A percentile compares a stretch with the other conserved stretches of the same genome.
Evolutionary conservation across 2,113 vertebrate species (phyloP).

Genomic region (Gavia stellata): DNA sequence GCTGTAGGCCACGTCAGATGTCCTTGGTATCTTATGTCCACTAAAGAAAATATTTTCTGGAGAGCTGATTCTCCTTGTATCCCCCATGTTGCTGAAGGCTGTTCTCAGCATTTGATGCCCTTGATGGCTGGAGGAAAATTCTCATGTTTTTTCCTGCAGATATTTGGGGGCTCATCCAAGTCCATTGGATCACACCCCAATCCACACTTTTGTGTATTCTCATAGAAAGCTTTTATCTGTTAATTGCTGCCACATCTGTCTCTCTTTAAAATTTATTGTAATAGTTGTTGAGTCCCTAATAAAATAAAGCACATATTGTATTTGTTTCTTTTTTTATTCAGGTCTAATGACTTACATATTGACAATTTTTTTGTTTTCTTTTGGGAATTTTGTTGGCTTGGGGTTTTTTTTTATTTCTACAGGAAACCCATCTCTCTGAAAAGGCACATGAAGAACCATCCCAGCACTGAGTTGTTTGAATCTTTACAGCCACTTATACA

Average conservation of each 20-base stretch:
- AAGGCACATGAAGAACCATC: background rate
- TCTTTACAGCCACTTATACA: background rate
- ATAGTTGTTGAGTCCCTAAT: background rate
- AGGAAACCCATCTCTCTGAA: background rate
- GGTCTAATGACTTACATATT: background rate
- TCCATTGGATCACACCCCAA: background rate
- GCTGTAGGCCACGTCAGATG: background rate
- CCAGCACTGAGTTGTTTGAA: background rate
- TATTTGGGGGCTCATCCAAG: background rate
- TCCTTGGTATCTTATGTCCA: background rate
- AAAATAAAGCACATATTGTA: slow-evolving; percentile 4
- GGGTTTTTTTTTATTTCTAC: background rate
- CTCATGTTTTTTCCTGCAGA: background rate
- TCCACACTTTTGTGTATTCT: background rate
- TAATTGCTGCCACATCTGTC: slow-evolving; percentile 7
- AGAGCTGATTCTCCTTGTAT: background rate
- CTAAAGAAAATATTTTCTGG: background rate
- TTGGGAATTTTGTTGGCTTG: background rate
- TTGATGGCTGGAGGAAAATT: background rate
- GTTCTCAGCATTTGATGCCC: background rate
- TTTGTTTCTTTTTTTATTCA: slow-evolving; percentile 7
- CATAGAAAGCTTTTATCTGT: background rate
- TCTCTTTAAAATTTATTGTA: slow-evolving; percentile 10
- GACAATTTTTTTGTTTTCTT: background rate
- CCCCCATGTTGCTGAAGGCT: background rate